Evolutionary conservation across 2,888 invertebrate genomes (phyloP).

Genomic region (Conomelus anceps): DNA sequence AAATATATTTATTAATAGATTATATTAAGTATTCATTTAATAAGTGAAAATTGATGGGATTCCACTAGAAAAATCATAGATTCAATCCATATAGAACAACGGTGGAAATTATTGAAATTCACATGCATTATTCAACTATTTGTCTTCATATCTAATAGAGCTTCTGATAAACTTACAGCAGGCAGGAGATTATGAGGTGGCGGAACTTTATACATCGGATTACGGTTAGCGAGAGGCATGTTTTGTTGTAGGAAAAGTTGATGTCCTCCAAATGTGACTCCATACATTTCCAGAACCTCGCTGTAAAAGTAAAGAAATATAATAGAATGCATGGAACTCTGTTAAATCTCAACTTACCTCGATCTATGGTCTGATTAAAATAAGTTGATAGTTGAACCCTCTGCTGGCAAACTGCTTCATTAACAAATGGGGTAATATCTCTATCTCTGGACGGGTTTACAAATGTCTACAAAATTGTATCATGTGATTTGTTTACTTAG

Average conservation of each 20-base stretch:
- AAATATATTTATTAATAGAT: too few species aligned
- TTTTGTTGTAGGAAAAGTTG: slow-evolving; percentile 24
- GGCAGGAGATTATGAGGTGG: slow-evolving; percentile 28
- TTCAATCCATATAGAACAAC: too few species aligned
- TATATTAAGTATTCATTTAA: too few species aligned
- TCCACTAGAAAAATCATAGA: neutral
- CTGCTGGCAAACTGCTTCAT: too few species aligned
- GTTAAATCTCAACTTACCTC: neutral
- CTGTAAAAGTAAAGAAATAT: slow-evolving; percentile 17
- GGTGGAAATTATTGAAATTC: too few species aligned
- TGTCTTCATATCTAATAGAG: neutral
- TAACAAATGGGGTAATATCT: too few species aligned
- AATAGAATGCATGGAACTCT: neutral
- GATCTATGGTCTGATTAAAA: too few species aligned
- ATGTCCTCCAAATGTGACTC: slow-evolving; percentile 28
- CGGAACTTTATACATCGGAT: slow-evolving; percentile 31
- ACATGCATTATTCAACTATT: too few species aligned
- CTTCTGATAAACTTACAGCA: slow-evolving; percentile 38
- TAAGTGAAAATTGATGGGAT: neutral
- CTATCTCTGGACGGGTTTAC: too few species aligned
- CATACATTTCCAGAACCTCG: slow-evolving; percentile 34
- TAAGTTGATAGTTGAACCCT: too few species aligned
- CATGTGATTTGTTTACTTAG: too few species aligned
- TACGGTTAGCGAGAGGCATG: slow-evolving; percentile 25
- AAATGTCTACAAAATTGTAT: too few species aligned